phyloP scores from a whole-genome alignment of 2,113 vertebrate species.

The Salvator merianae region DNA sequence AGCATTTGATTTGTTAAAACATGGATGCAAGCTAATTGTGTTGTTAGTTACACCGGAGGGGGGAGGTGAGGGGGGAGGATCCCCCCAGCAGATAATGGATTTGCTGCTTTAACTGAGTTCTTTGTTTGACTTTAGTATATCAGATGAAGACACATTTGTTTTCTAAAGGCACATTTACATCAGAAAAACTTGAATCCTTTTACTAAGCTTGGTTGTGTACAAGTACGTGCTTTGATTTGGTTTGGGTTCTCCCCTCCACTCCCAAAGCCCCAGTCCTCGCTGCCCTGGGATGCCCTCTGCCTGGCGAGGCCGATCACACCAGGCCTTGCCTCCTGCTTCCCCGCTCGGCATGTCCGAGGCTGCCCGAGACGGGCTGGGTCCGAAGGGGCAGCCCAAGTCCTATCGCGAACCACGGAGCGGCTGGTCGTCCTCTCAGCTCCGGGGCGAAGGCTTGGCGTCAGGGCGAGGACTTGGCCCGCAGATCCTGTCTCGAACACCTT shows the following conservation, averaged over 20 bases:
- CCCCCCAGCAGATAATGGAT: conserved; percentile 80
- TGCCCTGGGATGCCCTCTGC: too few species aligned
- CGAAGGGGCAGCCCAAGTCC: too few species aligned
- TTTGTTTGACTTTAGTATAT: conserved; percentile 76
- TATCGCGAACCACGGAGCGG: not conserved
- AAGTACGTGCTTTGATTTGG: not conserved
- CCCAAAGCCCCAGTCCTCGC: too few species aligned
- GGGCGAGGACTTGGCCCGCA: conserved; percentile 18
- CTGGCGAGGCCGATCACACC: too few species aligned
- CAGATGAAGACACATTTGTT: conserved; percentile 70
- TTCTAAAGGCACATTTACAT: conserved; percentile 75
- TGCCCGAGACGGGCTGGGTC: too few species aligned
- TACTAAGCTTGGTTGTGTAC: conserved; percentile 45
- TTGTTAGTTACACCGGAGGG: conserved; percentile 75
- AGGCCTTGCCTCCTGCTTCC: too few species aligned
- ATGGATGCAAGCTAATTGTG: conserved; percentile 76
- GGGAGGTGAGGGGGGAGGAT: too few species aligned
- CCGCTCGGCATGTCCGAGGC: too few species aligned
- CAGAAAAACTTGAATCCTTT: conserved; percentile 58
- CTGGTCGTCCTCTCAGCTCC: conserved; percentile 35
- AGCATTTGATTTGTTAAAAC: conserved; percentile 75
- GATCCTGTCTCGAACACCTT: not conserved
- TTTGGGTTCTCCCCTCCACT: too few species aligned
- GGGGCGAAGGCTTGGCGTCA: not conserved
- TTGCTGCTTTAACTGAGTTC: conserved; percentile 83